Conservation (phyloP, 2,113 vertebrate species). For the Patagioenas fasciata region DNA sequence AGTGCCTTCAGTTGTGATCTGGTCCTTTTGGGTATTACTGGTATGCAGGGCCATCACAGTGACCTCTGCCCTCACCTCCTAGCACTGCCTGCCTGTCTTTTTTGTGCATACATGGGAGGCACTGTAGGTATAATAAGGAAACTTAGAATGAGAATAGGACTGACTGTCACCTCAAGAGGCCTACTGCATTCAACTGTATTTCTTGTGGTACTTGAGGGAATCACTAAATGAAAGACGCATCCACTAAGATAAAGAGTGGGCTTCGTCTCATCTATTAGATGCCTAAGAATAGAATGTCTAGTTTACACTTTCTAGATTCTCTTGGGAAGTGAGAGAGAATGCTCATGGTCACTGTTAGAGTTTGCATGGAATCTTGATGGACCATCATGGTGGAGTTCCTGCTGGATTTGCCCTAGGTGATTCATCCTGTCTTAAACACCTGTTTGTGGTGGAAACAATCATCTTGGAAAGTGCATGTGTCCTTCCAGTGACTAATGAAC, state of each 20-base stretch:
- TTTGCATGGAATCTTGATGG: not conserved
- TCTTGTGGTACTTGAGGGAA: not conserved
- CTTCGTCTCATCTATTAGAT: not conserved
- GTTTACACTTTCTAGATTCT: not conserved
- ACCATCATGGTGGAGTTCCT: not conserved
- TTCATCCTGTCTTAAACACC: not conserved
- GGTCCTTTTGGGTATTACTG: not conserved
- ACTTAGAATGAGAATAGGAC: not conserved
- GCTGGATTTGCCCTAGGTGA: not conserved
- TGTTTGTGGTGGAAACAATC: not conserved
- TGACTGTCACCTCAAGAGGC: not conserved
- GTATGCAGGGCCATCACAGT: not conserved
- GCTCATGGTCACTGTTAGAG: not conserved
- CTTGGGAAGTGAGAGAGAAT: not conserved
- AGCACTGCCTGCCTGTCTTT: not conserved
- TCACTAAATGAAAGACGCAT: not conserved
- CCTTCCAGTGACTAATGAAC: not conserved
- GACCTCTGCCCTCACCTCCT: not conserved
- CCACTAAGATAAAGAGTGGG: not conserved
- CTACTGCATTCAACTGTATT: not conserved
- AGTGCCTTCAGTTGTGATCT: not conserved
- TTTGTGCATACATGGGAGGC: rapidly evolving
- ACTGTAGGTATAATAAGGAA: not conserved
- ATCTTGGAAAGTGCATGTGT: not conserved
- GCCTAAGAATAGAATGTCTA: not conserved